These are phyloP conservation scores for Xestia c-nigrum DNA, from an alignment of 2,888 invertebrate genomes.

Conservation along the genomic window DNA sequence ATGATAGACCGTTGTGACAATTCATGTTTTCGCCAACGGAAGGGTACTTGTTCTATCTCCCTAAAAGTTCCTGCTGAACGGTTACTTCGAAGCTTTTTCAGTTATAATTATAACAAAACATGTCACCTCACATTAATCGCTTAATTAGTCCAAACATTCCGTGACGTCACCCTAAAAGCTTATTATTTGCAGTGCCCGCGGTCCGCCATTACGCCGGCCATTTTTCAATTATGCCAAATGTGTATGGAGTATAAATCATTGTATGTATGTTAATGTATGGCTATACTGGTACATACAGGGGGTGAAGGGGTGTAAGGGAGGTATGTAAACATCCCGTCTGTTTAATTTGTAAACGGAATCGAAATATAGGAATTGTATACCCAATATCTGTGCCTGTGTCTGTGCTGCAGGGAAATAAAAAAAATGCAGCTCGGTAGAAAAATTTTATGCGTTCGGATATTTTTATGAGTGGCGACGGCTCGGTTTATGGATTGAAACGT, in stretches of 20 bases:
- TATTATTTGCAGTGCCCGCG: conserved; percentile 84
- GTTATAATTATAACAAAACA: conserved; percentile 42
- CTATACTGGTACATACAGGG: conserved; percentile 41
- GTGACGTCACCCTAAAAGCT: conserved; percentile 75
- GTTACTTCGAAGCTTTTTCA: background rate
- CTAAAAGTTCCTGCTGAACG: background rate
- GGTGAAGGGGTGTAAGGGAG: conserved; percentile 60
- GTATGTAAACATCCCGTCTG: conserved; percentile 77
- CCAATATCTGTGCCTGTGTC: conserved; percentile 77
- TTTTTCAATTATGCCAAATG: conserved; percentile 90
- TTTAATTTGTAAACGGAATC: conserved; percentile 88
- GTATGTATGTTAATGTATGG: conserved; percentile 70
- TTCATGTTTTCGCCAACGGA: background rate
- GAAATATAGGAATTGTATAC: conserved; percentile 79
- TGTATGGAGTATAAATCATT: conserved; percentile 87
- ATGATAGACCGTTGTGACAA: too few species aligned
- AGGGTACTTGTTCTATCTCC: background rate
- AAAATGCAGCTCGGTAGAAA: conserved; percentile 71
- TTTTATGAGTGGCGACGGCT: conserved; percentile 74
- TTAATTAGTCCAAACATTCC: conserved; percentile 67
- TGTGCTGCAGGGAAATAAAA: conserved; percentile 70
- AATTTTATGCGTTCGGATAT: conserved; percentile 76
- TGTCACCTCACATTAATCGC: conserved; percentile 63
- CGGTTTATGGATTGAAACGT: conserved; percentile 73
- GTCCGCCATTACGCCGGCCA: conserved; percentile 83